Base-by-base conservation (phyloP, 2,888 invertebrate genomes). In the Macrophya alboannulata region DNA sequence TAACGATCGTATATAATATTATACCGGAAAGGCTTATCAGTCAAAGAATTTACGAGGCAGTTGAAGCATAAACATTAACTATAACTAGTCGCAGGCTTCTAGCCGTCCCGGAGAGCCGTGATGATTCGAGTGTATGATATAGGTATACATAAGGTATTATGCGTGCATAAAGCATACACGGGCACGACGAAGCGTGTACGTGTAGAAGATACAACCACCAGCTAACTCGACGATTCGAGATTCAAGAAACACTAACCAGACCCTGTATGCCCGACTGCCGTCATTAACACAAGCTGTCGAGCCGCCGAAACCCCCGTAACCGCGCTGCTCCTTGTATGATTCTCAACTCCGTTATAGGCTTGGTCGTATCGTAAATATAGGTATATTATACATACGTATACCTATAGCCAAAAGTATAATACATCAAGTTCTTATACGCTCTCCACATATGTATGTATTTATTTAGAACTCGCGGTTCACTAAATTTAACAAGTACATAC, bases 201-300 rank as follows among this genome's bases (percentile, higher is more conserved):
- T 71, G 37, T 79, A 17, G 55, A 15, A 62, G 40, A 55, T 62
- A 81, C 62, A 40, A 51, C 40, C 62, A 31, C 85, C 84, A 84
- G 86, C 87, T 86, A 87, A 88, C 84, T 82, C 62, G 81, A 62
- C 37, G 81, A 37, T 81, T 62, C 62, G 62, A 81, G 81, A 81
- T 81, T 81, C 81, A 55, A 81, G 90, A 88, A 90, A 91, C 91
- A 91, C 88, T 92, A 91, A 92, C 91, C 91, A 91, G 91, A 91
- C 89, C 90, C 86, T 88, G 8, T 68, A 88, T 87, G 88, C 88
- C 89, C 87, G 88, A 84, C 87, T 85, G 62, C 51, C 48, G 55
- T 71, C 84, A 72, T 72, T 48, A 68, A 81, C 68, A 68, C 79
- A 68, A 65, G 37, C 59, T 37, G 82, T 68, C 82, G n/a, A 48